Evolutionary conservation across 2,797 vertebrate species (phyloP).

Genomic region (Hypotaenidia philippensis): DNA sequence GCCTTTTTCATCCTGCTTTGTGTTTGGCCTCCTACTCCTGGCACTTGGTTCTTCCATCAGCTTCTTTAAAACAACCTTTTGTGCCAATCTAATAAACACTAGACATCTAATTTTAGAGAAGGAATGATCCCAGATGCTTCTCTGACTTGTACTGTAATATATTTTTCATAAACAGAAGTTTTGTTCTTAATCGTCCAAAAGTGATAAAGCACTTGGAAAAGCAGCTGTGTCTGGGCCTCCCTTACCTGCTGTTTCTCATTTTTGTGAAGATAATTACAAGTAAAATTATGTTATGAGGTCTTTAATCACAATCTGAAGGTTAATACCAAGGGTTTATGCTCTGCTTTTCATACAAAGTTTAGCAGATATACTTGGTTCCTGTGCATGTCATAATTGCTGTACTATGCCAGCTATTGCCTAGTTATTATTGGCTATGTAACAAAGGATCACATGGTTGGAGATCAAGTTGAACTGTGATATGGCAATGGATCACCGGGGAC

Average conservation of each 20-base stretch:
- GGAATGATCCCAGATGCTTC: not conserved
- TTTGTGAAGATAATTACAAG: not conserved
- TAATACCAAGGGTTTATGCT: not conserved
- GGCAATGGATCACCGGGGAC: not conserved
- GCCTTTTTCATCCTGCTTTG: not conserved
- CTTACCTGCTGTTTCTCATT: constrained; percentile 6
- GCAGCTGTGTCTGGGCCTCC: not conserved
- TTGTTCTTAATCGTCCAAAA: constrained; percentile 53
- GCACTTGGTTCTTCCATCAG: not conserved
- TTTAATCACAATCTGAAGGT: constrained; percentile 11
- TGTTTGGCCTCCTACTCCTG: not conserved
- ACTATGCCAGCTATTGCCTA: not conserved
- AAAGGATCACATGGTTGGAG: not conserved
- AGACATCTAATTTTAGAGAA: constrained; percentile 19
- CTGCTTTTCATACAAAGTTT: not conserved
- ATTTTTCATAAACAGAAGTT: constrained; percentile 20
- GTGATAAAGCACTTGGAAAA: constrained; percentile 26
- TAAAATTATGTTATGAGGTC: not conserved
- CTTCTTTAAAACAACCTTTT: not conserved
- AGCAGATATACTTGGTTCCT: not conserved
- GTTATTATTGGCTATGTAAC: not conserved
- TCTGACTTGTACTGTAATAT: constrained; percentile 18
- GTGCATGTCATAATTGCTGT: not conserved
- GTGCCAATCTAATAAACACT: not conserved
- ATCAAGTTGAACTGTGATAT: not conserved